Base-by-base conservation (phyloP, 2,888 invertebrate genomes). In the Meiosimyza platycephala region DNA sequence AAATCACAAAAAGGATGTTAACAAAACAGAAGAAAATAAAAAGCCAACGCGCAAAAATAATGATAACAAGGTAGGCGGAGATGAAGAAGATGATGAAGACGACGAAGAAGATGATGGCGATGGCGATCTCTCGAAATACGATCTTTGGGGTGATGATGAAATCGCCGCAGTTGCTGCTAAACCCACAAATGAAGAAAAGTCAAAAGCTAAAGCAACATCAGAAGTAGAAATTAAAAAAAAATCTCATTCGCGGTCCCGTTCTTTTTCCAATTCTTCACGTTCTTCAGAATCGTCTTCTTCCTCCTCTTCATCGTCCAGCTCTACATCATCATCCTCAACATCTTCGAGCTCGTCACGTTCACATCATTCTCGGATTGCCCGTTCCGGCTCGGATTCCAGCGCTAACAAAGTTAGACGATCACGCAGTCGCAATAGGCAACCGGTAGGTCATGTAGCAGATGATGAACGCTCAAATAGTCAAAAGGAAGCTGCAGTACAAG, bases 51-150 rank as follows among this genome's bases (percentile, higher is more conserved):
- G 73, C 69, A 0, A 51, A 52, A 52, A 40, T 71, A 71, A 67
- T n/a, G 52, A 72, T 51, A 48, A 12, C 1, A 60, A 40, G 7
- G 67, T 65, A 11, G 76, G 87, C 15, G 89, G 87, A 9, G 88
- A 87, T 1, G 89, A 87, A 6, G 86, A 84, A 7, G 84, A 83
- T 0, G 85, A 85, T 3, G 88, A 85, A 0, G 89, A 85, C 3
- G 89, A 88, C 0, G 89, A 88, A 6, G 90, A 89, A 1, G 91
- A 91, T 0, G 91, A 90, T 0, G 91, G 91, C 55, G 90, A 90
- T 76, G 93, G 90, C 13, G 94, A 94, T 85, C 88, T 94, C 64
- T 92, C 93, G 33, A 94, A 94, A 84, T 95, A 94, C 85, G 93
- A 94, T 83, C 88, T 94, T 59, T 93, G 93, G 91, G 93, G 92